These are phyloP conservation scores for Pipra filicauda DNA, from an alignment of 2,113 vertebrate species.

Conservation along the genomic window DNA sequence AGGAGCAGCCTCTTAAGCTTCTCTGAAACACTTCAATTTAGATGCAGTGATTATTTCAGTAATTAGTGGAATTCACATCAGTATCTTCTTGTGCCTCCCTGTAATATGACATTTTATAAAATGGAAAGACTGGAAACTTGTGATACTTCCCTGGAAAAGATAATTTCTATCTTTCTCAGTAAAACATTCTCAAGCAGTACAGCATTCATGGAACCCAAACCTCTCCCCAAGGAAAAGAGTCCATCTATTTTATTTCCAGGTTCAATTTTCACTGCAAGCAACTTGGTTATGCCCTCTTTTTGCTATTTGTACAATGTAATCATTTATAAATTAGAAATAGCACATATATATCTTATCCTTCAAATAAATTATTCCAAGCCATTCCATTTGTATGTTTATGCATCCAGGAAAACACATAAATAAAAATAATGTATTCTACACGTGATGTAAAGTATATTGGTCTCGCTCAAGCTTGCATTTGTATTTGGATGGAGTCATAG, in stretches of 20 bases:
- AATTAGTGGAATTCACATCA: background rate
- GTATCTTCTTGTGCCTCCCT: background rate
- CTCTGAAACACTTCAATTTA: background rate
- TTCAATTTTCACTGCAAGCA: background rate
- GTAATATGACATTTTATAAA: background rate
- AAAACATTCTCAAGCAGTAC: background rate
- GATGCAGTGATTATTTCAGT: background rate
- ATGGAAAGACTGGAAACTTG: background rate
- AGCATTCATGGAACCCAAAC: background rate
- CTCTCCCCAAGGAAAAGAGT: background rate
- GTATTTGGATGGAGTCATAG: background rate
- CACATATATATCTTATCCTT: background rate
- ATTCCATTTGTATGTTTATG: background rate
- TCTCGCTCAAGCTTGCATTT: background rate
- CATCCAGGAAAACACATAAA: background rate
- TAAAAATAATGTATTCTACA: background rate
- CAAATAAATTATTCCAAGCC: slow-evolving; percentile 1
- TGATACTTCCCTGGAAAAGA: background rate
- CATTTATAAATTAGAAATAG: background rate
- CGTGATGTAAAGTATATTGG: background rate
- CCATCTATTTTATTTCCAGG: background rate
- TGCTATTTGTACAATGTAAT: background rate
- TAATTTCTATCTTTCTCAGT: background rate
- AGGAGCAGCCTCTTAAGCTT: background rate
- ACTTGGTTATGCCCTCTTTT: background rate